Evolutionary conservation across 2,888 invertebrate genomes (phyloP), one percentile per base, ranked within the genome.

Genomic region (Drosophila borborema): DNA sequence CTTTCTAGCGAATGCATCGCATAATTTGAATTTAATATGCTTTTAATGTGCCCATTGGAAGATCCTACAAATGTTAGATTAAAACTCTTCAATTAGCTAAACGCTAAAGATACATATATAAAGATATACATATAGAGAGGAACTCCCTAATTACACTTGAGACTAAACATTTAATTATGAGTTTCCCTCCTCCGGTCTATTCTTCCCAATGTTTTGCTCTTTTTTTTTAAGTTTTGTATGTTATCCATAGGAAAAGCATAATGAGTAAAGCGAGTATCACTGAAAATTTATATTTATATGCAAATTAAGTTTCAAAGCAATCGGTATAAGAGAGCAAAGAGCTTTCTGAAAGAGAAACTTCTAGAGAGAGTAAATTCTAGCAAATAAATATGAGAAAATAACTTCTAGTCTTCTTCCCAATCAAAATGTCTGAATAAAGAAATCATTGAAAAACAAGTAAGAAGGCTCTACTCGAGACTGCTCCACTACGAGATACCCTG

Each of bases 11-110:
- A 34, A 34, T 34, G 14, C 20, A 59, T 63, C 54, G 53, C 48
- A 63, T 80, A 67, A 86, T 77, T 75, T 72, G 28, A 59, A 71
- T 82, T 75, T 77, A 88, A 83, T 86, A 67, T 65, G 45, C 49
- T 72, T 76, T 64, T 69, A 72, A 71, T 77, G 63, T 64, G 51
- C 51, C 71, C 63, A 59, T 61, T 38, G 34, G 23, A 16, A 18
- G 40, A 49, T 60, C 18, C 4, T 10, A 40, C 28, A 40, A 60
- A 5, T 49, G 10, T 31, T 18, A 18, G 40, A 60, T 31, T 31
- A 31, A 9, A 49, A 31, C 46, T 46, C 20, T 36, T n/a, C 34
- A 34, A 56, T 45, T 56, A 43, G 56, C 20, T 43, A 9, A 9
- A 18, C 41, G n/a, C 23, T 2, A 31, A 20, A 41, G 40, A 55